Evolutionary conservation across 2,888 invertebrate genomes (phyloP), one percentile per base, ranked within the genome.

Genomic region (Tridacna gigas): DNA sequence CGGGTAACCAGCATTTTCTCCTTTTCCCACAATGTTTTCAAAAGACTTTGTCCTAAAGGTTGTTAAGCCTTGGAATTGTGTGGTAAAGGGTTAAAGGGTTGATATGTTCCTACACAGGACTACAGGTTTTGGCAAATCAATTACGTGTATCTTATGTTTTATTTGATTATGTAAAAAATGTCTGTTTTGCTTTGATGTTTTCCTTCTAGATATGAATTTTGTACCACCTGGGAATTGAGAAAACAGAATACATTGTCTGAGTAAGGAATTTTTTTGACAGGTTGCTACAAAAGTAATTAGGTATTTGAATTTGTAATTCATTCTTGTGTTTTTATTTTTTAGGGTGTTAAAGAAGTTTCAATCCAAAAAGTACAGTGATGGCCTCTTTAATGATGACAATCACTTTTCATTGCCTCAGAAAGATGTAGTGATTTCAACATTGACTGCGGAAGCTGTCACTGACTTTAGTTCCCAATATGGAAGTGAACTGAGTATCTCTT

Each of bases 401-500:
- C 25, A 48, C 45, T 28, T 25, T 4, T 26, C 71, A 25, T 25
- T 71, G 25, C 71, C 71, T 15, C 71, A 51, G 12, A 71, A 48
- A 25, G 28, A 47, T 15, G 4, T 71, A 0, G n/a, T 22, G 15
- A 48, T 47, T 9, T 22, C 22, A 7, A 71, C 71, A 7, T 22
- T 71, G 22, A 48, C 45, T 45, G 98, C 97, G 1, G 96, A 96
- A 91, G 96, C 96, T 93, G 97, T 98, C 65, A 95, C 96, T 69
- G 97, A 97, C 94, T 98, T 97, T 94, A 97, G 97, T 94, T 98
- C 98, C 0, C 97, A 97, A 95, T 98, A 98, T 95, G 98, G 98
- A 84, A 97, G 97, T 94, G 97, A 97, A 94, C 97, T 96, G 85
- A 97, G 97, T 95, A 97, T 97, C 93, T 98, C 97, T 0, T 98